Percentiles rank a stretch among this genome's conserved stretches.
These are phyloP conservation scores for Sarcophaga variegata DNA, from an alignment of 2,888 invertebrate species.

Conservation along the genomic window DNA sequence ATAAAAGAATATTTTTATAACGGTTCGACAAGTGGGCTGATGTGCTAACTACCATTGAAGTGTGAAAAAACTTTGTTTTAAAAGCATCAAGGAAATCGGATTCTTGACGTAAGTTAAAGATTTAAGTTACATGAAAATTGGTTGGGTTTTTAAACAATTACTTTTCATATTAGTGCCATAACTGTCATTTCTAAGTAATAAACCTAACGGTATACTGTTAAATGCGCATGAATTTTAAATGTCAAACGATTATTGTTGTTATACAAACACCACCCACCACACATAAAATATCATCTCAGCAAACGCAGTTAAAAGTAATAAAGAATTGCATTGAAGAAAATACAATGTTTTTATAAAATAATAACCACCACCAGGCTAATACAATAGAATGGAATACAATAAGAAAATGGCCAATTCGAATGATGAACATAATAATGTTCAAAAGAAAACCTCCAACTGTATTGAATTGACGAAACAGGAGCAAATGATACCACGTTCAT, in stretches of 20 bases:
- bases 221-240: constrained; percentile 41
- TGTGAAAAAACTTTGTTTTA: no score
- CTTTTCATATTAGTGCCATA: neutral
- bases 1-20: no score
- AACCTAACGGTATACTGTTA: constrained; percentile 20
- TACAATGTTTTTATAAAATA: no score
- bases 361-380: neutral
- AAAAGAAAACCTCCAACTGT: constrained; percentile 52
- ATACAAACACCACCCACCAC: constrained; percentile 13
- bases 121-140: no score
- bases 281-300: neutral
- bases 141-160: neutral
- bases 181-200: neutral
- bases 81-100: no score
- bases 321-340: no score
- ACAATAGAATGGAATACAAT: neutral
- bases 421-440: constrained; percentile 24
- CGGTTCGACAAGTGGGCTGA: no score
- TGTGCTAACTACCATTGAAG: no score
- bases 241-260: constrained; percentile 19
- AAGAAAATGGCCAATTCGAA: constrained; percentile 31
- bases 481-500: constrained; percentile 59
- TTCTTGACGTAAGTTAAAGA: no score
- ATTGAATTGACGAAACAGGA: constrained; percentile 60
- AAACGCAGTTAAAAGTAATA: neutral